Conservation (phyloP, 2,797 vertebrate species). For the Siniperca undulata region DNA sequence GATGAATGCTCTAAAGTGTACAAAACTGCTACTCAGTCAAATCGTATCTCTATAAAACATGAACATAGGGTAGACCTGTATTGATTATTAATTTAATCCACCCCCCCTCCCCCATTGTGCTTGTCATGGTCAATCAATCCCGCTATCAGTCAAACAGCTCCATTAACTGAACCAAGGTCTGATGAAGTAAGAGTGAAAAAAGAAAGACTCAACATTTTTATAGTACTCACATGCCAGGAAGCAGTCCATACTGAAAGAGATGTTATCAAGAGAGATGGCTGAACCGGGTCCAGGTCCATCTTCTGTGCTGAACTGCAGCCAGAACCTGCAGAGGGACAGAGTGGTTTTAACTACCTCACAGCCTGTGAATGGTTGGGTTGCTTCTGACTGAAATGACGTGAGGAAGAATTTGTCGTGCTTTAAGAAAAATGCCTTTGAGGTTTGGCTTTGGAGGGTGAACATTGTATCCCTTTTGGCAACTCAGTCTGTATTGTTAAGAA, state of each 20-base stretch:
- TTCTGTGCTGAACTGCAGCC: constrained; percentile 92
- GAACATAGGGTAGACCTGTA: constrained; percentile 21
- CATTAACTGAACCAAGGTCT: constrained; percentile 20
- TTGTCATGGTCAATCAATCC: constrained; percentile 31
- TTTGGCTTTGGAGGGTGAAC: constrained; percentile 15
- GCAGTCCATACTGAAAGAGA: constrained; percentile 97
- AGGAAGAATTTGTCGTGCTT: constrained; percentile 27
- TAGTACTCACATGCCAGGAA: constrained; percentile 95
- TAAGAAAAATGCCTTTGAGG: constrained; percentile 23
- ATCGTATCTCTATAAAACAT: constrained; percentile 26
- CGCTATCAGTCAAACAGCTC: constrained; percentile 31
- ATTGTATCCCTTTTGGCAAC: constrained; percentile 10
- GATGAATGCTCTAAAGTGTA: constrained; percentile 19
- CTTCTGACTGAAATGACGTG: constrained; percentile 29
- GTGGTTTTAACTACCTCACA: constrained; percentile 32
- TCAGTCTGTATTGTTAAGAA: constrained; percentile 24
- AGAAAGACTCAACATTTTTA: constrained; percentile 14
- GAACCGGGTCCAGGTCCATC: constrained; percentile 90
- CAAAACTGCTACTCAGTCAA: constrained; percentile 32
- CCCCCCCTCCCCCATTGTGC: background rate
- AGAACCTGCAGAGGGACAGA: constrained; percentile 88
- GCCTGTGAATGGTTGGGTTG: constrained; percentile 11
- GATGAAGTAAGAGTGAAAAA: constrained; percentile 14
- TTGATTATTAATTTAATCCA: constrained; percentile 35
- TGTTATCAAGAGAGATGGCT: constrained; percentile 92